phyloP scores from a whole-genome alignment of 2,113 vertebrate genomes.

The Crotalus viridis region DNA sequence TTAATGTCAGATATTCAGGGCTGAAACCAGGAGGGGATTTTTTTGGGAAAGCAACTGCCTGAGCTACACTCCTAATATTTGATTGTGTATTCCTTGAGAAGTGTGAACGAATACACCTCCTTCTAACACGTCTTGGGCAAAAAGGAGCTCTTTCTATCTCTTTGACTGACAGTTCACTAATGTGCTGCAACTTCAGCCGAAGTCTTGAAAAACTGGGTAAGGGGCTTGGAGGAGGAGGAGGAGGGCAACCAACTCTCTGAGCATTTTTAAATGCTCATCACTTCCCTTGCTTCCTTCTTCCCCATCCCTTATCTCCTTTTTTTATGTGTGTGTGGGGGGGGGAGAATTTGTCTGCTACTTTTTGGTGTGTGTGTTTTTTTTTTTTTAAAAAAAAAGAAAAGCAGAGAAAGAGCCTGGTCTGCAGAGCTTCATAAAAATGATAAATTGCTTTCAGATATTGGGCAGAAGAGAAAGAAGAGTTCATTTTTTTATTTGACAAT shows the following conservation, averaged over 20 bases:
- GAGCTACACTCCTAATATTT: not conserved
- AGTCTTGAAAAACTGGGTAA: rapidly evolving
- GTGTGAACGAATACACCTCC: not conserved
- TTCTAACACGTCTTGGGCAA: not conserved
- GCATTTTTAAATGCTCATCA: not conserved
- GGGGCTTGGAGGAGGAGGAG: not conserved
- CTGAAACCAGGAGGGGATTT: not conserved
- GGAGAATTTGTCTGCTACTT: not conserved
- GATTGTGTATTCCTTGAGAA: not conserved
- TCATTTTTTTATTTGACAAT: slow-evolving; percentile 37
- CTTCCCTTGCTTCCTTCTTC: not conserved
- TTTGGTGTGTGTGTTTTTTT: not conserved
- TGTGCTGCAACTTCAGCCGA: not conserved
- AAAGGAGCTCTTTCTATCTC: not conserved
- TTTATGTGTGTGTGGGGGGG: not conserved
- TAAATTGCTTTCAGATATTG: slow-evolving; percentile 61
- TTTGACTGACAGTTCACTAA: not conserved
- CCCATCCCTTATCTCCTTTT: slow-evolving; percentile 14
- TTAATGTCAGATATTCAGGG: not conserved
- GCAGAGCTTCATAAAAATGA: slow-evolving; percentile 55
- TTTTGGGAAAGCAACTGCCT: not conserved
- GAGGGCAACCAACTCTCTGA: not conserved
- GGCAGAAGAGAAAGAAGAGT: slow-evolving; percentile 39
- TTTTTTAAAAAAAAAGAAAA: not conserved
- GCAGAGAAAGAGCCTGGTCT: slow-evolving; percentile 34